These are phyloP conservation scores for Hyles vespertilio DNA, from an alignment of 1,140 invertebrate species.

Conservation along the genomic window DNA sequence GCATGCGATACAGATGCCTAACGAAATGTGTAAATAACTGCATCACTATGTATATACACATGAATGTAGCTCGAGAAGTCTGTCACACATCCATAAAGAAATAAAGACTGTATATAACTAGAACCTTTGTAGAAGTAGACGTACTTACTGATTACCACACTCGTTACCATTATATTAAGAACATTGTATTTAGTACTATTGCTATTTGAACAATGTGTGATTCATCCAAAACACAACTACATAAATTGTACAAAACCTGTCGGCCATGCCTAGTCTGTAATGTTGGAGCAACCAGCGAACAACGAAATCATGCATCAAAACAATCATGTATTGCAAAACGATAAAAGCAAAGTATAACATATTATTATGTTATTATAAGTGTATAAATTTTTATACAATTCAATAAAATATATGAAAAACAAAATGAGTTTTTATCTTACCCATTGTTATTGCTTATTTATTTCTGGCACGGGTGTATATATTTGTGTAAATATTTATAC, in stretches of 20 bases:
- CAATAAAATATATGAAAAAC: constrained; percentile 58
- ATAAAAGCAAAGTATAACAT: constrained; percentile 25
- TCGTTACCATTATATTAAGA: constrained; percentile 53
- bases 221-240: constrained; percentile 10
- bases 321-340: constrained; percentile 14
- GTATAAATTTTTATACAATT: constrained; percentile 66
- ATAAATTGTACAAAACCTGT: not conserved
- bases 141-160: constrained; percentile 36
- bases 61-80: constrained; percentile 18
- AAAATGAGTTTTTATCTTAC: not conserved
- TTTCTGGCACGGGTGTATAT: constrained; percentile 5
- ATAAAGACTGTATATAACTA: constrained; percentile 54
- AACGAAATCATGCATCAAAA: constrained; percentile 12
- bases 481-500: constrained; percentile 12
- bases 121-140: constrained; percentile 33
- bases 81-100: constrained; percentile 32
- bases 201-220: constrained; percentile 9
- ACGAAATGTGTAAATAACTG: constrained; percentile 56
- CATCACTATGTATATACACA: constrained; percentile 63
- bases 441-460: not conserved
- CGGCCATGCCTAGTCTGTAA: constrained; percentile 2
- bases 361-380: constrained; percentile 44
- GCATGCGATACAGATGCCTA: constrained; percentile 32
- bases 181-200: constrained; percentile 6
- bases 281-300: not conserved